Evolutionary conservation across 2,888 invertebrate genomes (phyloP).

Genomic region (Pollenia angustigena): DNA sequence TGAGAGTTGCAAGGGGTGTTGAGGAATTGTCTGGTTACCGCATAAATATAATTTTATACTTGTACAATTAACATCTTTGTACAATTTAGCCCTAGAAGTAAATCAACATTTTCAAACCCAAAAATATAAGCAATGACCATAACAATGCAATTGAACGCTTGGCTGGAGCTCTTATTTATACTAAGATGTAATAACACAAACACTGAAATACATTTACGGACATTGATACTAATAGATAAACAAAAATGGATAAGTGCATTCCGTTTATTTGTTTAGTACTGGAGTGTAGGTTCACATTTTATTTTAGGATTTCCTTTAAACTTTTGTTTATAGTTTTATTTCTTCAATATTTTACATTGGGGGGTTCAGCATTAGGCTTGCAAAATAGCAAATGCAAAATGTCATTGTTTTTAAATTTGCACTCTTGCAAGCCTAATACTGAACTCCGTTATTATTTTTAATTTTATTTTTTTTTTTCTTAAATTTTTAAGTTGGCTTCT

Average conservation of each 20-base stretch:
- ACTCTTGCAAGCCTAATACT: no score
- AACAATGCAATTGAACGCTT: slow-evolving; percentile 68
- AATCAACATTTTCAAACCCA: slow-evolving; percentile 45
- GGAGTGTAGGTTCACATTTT: background rate
- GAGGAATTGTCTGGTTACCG: slow-evolving; percentile 60
- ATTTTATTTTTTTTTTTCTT: no score
- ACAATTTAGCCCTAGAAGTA: slow-evolving; percentile 33
- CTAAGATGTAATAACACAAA: no score
- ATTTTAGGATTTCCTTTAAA: background rate
- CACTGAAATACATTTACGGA: no score
- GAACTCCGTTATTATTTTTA: no score
- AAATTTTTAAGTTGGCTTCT: no score
- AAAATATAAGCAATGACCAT: slow-evolving; percentile 64
- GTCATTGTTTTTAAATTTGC: no score
- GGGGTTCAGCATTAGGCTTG: no score
- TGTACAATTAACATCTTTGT: slow-evolving; percentile 2
- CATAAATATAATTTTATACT: slow-evolving; percentile 50
- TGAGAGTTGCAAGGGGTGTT: background rate
- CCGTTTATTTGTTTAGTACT: background rate
- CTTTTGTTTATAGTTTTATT: background rate
- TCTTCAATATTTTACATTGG: background rate
- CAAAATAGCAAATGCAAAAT: no score
- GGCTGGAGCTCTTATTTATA: slow-evolving; percentile 61
- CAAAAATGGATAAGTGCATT: slow-evolving; percentile 15
- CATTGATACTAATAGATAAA: background rate